A percentile compares a stretch with the other conserved stretches of the same genome.
Conservation (phyloP, 2,113 vertebrate genomes). For the Petroica traversi region DNA sequence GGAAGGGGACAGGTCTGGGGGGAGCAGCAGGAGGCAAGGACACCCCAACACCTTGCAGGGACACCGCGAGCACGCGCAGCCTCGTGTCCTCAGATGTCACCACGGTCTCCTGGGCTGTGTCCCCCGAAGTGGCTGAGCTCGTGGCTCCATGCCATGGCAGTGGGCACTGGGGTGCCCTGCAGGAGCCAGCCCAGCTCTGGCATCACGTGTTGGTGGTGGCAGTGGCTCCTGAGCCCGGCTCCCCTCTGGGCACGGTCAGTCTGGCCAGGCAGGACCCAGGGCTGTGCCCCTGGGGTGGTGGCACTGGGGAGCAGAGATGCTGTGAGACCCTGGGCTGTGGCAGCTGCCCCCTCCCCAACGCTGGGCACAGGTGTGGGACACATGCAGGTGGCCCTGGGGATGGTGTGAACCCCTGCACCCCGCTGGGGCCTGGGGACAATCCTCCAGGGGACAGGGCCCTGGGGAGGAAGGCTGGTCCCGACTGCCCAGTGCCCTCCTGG, state of each 20-base stretch:
- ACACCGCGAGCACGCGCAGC: rapidly evolving
- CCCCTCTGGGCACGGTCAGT: background rate
- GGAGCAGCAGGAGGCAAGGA: background rate
- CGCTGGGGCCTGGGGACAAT: rapidly evolving
- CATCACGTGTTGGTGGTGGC: rapidly evolving
- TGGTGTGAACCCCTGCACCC: background rate
- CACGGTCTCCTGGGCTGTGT: background rate
- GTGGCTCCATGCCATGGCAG: background rate
- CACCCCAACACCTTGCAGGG: background rate
- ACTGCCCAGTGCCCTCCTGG: background rate
- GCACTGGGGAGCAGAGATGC: conserved; percentile 22
- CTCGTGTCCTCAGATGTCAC: background rate
- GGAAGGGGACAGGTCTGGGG: background rate
- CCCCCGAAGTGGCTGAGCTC: background rate
- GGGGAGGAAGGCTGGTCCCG: rapidly evolving
- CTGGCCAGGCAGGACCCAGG: background rate
- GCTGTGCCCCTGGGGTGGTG: background rate
- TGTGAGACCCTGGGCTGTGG: background rate
- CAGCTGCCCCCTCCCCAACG: background rate
- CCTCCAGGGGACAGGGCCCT: background rate
- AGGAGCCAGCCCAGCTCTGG: background rate
- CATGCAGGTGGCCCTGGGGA: background rate
- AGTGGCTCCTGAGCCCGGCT: rapidly evolving
- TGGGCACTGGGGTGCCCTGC: background rate
- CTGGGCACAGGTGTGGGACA: rapidly evolving